Base-by-base conservation (phyloP, 2,113 vertebrate species). In the Coturnix japonica region DNA sequence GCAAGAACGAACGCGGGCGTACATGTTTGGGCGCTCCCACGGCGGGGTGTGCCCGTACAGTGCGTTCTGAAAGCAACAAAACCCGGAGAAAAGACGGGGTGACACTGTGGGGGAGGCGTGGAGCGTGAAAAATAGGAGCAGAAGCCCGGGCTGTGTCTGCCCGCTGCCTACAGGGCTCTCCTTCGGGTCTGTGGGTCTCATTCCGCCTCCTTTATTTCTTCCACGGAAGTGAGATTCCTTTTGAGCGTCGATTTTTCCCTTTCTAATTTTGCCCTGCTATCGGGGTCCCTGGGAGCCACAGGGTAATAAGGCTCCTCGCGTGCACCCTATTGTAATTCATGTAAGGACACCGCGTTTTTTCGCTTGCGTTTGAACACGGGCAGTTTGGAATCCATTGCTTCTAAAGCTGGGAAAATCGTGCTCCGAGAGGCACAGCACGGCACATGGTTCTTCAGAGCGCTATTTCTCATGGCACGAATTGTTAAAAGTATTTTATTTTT, bases 401-500 rank as follows among this genome's bases (percentile, higher is more conserved):
- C 90, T 66, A 91, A 85, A 96, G 59, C 60, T 63, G 28, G 67
- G 59, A 92, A 46, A 33, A 85, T 37, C 3, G 0, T 88, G 37
- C 2, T 65, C 69, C 61, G 54, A 78, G 76, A 94, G 43, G 73
- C 33, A 18, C 51, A n/a, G 49, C 81, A 18, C 51, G 31, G 49
- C 81, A 35, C 4, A 0, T 85, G 41, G 37, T 94, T 26, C 76
- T 94, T 95, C 53, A 66, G 46, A 78, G 28, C 85, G 72, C 87
- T 94, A 7, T 93, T 97, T 95, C 70, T 93, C 65, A 59, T 23
- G 30, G 39, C 74, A 95, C 83, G 81, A 94, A 87, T 96, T 87
- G 89, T 91, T 96, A 71, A 47, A 95, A 95, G 47, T 93, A 80
- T 96, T 95, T 96, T 95, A 57, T 96, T 97, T 95, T 94, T 97